phyloP scores from a whole-genome alignment of 2,113 vertebrate species.

The Thunnus maccoyii region DNA sequence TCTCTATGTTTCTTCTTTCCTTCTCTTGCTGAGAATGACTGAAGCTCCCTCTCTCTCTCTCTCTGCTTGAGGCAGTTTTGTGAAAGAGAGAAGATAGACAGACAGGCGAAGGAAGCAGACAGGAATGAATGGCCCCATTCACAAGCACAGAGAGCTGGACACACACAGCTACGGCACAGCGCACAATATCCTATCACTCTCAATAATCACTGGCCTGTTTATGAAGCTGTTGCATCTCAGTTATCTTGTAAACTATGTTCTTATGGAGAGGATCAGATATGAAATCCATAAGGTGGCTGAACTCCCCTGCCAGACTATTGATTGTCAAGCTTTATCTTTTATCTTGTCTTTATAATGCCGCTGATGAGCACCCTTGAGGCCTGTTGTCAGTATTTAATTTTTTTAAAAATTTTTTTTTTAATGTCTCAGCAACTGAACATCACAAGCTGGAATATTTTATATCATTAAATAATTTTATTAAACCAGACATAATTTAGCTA shows the following conservation, averaged over 20 bases:
- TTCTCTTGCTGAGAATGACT: constrained; percentile 30
- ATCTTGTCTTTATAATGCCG: constrained; percentile 43
- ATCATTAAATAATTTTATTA: not conserved
- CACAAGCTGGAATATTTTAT: not conserved
- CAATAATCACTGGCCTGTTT: constrained; percentile 64
- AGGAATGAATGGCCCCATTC: constrained; percentile 67
- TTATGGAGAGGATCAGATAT: constrained; percentile 62
- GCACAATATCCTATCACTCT: constrained; percentile 57
- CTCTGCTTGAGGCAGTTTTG: constrained; percentile 55
- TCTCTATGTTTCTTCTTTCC: constrained; percentile 32
- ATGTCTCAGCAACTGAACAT: not conserved
- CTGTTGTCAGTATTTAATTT: constrained; percentile 9
- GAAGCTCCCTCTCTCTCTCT: constrained; percentile 43
- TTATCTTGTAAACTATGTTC: constrained; percentile 69
- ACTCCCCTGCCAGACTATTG: constrained; percentile 56
- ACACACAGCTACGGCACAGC: constrained; percentile 25
- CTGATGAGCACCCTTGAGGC: constrained; percentile 47
- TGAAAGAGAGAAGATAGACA: constrained; percentile 48
- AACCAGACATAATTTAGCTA: not conserved
- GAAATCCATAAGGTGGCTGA: constrained; percentile 72
- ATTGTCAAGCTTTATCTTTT: constrained; percentile 60
- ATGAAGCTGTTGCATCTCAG: constrained; percentile 63
- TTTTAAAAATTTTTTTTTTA: too few species aligned
- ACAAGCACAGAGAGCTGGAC: constrained; percentile 44
- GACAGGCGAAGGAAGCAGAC: constrained; percentile 49